These are phyloP conservation scores for Tipula unca DNA, from an alignment of 2,888 invertebrate genomes.

Conservation along the genomic window DNA sequence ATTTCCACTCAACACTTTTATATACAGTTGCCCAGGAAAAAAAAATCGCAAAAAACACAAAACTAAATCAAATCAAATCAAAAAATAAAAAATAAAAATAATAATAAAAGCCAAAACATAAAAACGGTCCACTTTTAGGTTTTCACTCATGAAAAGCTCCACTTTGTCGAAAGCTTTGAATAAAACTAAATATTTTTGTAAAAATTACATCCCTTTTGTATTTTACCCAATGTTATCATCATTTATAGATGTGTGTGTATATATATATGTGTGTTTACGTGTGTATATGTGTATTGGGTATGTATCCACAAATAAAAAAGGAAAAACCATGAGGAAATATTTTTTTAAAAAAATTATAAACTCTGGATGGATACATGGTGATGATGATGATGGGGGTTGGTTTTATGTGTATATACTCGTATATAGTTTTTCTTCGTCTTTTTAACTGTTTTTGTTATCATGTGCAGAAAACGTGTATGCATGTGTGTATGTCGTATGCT, in stretches of 20 bases:
- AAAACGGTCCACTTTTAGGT: neutral
- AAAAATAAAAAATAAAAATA: slow-evolving; percentile 8
- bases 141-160: neutral
- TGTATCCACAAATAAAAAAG: neutral
- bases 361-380: neutral
- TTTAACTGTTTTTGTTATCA: neutral
- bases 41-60: neutral
- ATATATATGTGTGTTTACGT: neutral
- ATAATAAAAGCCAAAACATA: neutral
- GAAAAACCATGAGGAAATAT: slow-evolving; percentile 1
- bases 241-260: neutral
- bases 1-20: neutral
- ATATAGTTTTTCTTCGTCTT: neutral
- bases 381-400: neutral
- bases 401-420: neutral
- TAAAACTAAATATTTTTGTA: neutral
- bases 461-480: neutral
- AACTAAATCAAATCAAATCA: neutral
- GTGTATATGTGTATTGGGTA: neutral
- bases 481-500: neutral
- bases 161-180: neutral
- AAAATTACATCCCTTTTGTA: slow-evolving; percentile 8
- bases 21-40: too few species aligned
- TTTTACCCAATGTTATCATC: neutral
- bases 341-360: neutral